Base-by-base conservation (phyloP, 2,113 vertebrate genomes). In the Mustela nigripes region DNA sequence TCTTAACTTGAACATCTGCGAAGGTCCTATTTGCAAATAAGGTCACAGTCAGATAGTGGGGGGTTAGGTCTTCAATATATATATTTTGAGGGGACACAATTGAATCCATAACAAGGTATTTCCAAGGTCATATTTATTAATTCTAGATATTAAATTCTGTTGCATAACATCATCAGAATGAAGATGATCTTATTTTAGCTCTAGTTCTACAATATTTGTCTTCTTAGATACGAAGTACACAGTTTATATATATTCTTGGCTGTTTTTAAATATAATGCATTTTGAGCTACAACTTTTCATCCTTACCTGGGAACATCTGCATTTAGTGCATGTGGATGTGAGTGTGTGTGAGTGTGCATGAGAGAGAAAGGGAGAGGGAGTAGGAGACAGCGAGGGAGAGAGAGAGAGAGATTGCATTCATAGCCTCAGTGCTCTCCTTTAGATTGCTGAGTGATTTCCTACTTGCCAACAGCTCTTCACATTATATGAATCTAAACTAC, bases 381-480 rank as follows among this genome's bases (percentile, higher is more conserved):
- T 31, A 65, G 31, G 31, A 67, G 12, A 33, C 15, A 22, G 12
- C 63, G 11, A 48, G 45, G 10, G 45, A 48, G 45, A 10, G 45
- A 48, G 45, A 45, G 15, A 48, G 4, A 24, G 21, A 33, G 63
- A 83, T 78, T 79, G 33, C 36, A 10, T 74, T 69, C 74, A 63
- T 33, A 91, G 39, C 9, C 33, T 78, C 18, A 63, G n/a, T 81
- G 62, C 33, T 95, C 26, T 94, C 81, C 56, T 85, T 91, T 94
- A 91, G 87, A 93, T 83, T 85, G 33, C 90, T 96, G 74, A 89
- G 48, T 96, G 90, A 88, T 97, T 97, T 92, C 60, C 45, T 28
- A 83, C 80, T 97, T 97, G 87, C 89, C 93, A 85, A 91, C 31
- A 98, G 78, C 92, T 98, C 90, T 80, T 94, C 94, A 92, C 78